A percentile compares a stretch with the other conserved stretches of the same genome.
These are phyloP conservation scores for Agrotis ipsilon DNA, from an alignment of 2,888 invertebrate species.

Conservation along the genomic window DNA sequence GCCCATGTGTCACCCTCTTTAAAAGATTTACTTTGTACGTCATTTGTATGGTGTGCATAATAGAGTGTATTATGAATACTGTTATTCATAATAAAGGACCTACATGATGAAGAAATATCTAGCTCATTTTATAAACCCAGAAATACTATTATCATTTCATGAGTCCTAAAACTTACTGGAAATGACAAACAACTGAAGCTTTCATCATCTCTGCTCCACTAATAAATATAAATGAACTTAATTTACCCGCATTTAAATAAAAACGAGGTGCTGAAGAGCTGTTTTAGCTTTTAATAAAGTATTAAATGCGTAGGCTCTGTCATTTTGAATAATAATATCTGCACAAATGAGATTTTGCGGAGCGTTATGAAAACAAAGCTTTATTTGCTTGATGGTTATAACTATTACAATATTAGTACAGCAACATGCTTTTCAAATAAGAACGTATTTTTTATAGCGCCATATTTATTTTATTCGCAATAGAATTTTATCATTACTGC, in stretches of 20 bases:
- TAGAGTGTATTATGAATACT: too few species aligned
- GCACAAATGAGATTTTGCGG: conserved; percentile 40
- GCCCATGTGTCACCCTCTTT: too few species aligned
- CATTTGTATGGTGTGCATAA: too few species aligned
- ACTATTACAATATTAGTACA: conserved; percentile 34
- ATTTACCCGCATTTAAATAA: conserved; percentile 63
- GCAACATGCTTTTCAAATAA: conserved; percentile 3
- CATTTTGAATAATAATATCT: conserved; percentile 57
- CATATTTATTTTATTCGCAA: conserved; percentile 9
- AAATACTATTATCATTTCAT: conserved; percentile 17
- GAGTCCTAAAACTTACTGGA: conserved; percentile 38
- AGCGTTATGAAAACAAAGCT: conserved; percentile 31
- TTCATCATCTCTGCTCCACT: conserved; percentile 38
- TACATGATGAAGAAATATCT: neutral
- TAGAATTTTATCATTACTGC: conserved; percentile 19
- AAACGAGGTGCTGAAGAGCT: conserved; percentile 62
- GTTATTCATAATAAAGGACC: too few species aligned
- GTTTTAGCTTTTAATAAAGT: conserved; percentile 65
- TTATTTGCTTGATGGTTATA: conserved; percentile 30
- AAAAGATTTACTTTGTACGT: too few species aligned
- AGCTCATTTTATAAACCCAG: conserved; percentile 10
- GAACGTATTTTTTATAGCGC: neutral
- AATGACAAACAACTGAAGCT: conserved; percentile 35
- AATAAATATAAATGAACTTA: conserved; percentile 61
- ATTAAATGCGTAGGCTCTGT: conserved; percentile 54